These are phyloP conservation scores for Eilema sororculum DNA, from an alignment of 2,888 invertebrate genomes.

Conservation along the genomic window DNA sequence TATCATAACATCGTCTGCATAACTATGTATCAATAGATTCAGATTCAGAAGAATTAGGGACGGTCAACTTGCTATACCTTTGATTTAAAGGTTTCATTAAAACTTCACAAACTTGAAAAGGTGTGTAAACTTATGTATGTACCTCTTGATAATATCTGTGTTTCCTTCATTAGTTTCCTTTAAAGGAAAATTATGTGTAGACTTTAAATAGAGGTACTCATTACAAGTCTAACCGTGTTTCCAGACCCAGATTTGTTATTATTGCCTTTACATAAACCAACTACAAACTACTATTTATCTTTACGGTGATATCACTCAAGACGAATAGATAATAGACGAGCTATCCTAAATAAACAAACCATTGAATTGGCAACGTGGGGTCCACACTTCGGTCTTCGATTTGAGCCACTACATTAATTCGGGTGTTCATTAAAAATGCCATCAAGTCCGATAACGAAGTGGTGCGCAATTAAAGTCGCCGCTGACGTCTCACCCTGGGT, in stretches of 20 bases:
- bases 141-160: no score
- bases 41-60: no score
- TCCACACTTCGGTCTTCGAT: constrained; percentile 84
- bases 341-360: constrained; percentile 84
- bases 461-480: constrained; percentile 86
- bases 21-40: no score
- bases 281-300: constrained; percentile 34
- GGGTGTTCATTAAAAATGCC: constrained; percentile 87
- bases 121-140: no score
- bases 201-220: neutral
- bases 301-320: constrained; percentile 51
- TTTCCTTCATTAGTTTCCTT: neutral
- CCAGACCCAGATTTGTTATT: constrained; percentile 23
- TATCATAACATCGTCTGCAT: no score
- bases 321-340: constrained; percentile 65
- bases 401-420: constrained; percentile 87
- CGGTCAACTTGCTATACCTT: no score
- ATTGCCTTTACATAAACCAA: constrained; percentile 24
- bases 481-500: constrained; percentile 81
- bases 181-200: neutral
- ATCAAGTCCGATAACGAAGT: constrained; percentile 87
- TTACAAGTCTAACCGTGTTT: constrained; percentile 7
- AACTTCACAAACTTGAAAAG: no score
- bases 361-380: constrained; percentile 64
- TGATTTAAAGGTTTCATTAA: no score